Evolutionary conservation across 2,888 invertebrate species (phyloP).

Genomic region (Trissoscelio sp.): DNA sequence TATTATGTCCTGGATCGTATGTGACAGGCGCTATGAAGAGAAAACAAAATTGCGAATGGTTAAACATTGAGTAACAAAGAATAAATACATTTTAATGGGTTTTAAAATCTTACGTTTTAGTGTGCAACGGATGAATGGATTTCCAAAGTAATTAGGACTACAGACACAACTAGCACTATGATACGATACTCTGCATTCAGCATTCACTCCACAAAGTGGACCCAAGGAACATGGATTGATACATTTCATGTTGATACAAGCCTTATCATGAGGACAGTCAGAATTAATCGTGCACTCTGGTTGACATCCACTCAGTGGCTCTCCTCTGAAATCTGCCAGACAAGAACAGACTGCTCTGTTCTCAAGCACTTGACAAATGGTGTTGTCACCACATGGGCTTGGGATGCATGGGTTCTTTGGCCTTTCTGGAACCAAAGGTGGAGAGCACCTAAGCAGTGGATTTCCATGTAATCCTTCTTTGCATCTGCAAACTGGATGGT

Average conservation of each 20-base stretch:
- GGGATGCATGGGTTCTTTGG: constrained; percentile 89
- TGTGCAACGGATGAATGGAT: constrained; percentile 91
- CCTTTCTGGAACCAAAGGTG: constrained; percentile 84
- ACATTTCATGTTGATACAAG: constrained; percentile 91
- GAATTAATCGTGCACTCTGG: constrained; percentile 93
- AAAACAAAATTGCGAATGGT: neutral
- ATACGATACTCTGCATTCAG: constrained; percentile 90
- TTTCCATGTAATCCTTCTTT: constrained; percentile 88
- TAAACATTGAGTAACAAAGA: no score
- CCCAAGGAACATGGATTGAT: constrained; percentile 88
- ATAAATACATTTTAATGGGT: neutral
- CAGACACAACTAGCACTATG: constrained; percentile 94
- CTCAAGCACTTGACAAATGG: constrained; percentile 89
- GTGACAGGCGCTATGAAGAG: constrained; percentile 70
- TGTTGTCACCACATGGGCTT: constrained; percentile 91
- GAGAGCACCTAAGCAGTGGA: constrained; percentile 89
- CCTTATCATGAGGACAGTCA: constrained; percentile 89
- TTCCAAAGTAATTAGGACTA: constrained; percentile 90
- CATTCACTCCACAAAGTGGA: constrained; percentile 92
- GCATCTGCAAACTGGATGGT: constrained; percentile 90
- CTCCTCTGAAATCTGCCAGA: constrained; percentile 89
- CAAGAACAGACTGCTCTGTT: constrained; percentile 91
- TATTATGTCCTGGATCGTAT: constrained; percentile 82
- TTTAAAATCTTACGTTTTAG: constrained; percentile 83
- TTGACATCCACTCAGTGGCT: constrained; percentile 90